These are phyloP conservation scores for Ciconia nigra DNA, from an alignment of 2,797 vertebrate species.

Conservation along the genomic window DNA sequence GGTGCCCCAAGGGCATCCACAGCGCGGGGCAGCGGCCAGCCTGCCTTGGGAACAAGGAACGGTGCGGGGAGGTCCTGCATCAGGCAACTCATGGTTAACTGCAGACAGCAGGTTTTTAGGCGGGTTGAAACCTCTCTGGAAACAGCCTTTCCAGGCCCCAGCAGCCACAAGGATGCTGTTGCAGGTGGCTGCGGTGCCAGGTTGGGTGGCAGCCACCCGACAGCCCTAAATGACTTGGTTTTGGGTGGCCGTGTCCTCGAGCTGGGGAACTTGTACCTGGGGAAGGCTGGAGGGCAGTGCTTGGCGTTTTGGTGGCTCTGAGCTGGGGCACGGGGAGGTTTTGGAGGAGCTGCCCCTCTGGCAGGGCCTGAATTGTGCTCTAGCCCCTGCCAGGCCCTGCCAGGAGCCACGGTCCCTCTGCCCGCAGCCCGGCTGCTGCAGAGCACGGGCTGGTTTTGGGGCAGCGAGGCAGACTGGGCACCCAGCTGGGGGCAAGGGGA, in stretches of 20 bases:
- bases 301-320: not conserved
- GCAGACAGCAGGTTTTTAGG: not conserved
- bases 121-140: not conserved
- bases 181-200: not conserved
- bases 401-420: accelerated
- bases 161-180: not conserved
- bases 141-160: not conserved
- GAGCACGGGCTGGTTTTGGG: not conserved
- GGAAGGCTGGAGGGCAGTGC: not conserved
- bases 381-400: not conserved
- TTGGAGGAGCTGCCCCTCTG: not conserved
- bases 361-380: not conserved
- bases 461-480: not conserved
- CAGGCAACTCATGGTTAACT: not conserved
- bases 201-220: not conserved
- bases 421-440: not conserved
- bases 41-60: not conserved
- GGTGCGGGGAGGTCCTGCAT: not conserved
- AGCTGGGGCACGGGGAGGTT: accelerated
- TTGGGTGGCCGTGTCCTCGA: not conserved
- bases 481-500: not conserved
- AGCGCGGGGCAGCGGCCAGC: not conserved
- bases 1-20: not conserved
- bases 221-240: not conserved
- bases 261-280: not conserved